Evolutionary conservation across 1,140 invertebrate species (phyloP), one percentile per base, ranked within the genome.

Genomic region (Drosophila triauraria): DNA sequence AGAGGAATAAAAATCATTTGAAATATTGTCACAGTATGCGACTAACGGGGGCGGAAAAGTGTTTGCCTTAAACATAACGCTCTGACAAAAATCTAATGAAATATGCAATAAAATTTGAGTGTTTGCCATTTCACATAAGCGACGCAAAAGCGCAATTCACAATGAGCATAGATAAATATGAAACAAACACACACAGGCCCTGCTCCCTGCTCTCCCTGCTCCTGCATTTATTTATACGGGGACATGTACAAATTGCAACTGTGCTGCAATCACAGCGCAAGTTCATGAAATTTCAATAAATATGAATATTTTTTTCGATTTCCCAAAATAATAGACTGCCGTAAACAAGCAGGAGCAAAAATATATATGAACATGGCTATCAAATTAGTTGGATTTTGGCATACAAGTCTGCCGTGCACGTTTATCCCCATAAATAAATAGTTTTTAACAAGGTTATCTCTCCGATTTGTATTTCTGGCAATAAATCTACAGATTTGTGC

Each of bases 41-140:
- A 50, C 58, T 57, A 61, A 56, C 63, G 60, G 50, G 67, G 56
- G 25, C 42, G 40, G 46, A 20, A 44, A 71, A 58, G 43, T 78
- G 54, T 86, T 87, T 88, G 80, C 80, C 69, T 88, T 84, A 83
- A 80, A 76, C 78, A 83, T 80, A 71, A 80, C 75, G 84, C 54
- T 76, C 75, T 71, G 70, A 65, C 81, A 78, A 84, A 84, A 88
- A 72, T 88, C 81, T 88, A 88, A 88, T 88, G 84, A 88, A 88
- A 88, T 88, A 88, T 88, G 84, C 81, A 88, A 88, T 88, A 88
- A 90, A 88, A 88, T 88, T 84, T 84, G 63, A 87, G 80, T 87
- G 46, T 87, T 88, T 87, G 63, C 53, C 77, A 83, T 72, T 87
- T 80, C 63, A 68, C 40, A 85, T 82, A 87, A 75, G 72, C 54